Base-by-base conservation (phyloP, 2,888 invertebrate genomes). In the Teleogryllus oceanicus region DNA sequence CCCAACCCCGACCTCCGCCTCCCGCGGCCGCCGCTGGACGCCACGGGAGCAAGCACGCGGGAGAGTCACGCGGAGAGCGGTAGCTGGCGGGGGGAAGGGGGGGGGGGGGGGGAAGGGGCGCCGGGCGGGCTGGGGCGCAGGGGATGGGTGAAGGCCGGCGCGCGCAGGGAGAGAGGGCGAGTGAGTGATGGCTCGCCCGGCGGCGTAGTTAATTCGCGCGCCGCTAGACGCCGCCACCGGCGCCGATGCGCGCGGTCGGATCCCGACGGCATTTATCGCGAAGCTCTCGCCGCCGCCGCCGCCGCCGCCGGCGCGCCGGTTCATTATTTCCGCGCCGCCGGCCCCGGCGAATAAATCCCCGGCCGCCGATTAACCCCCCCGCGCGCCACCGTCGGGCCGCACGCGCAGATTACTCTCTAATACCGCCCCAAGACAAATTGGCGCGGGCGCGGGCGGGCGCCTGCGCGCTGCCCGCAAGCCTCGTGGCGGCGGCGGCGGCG, bases 171-270 rank as follows among this genome's bases (percentile, higher is more conserved):
- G 37, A 37, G 37, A 37, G 37, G 37, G 37, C 4, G 37, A 37
- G 37, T 62, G 62, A 62, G 62, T 62, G 62, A 62, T 62, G n/a
- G 62, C 62, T 62, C 62, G 62, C 62, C 62, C 62, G 62, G 62
- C 62, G 62, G 62, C n/a, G 62, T 62, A 62, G 62, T 62, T 62
- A 62, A 62, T 62, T 62, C 62, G 62, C 62, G 62, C 16, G 13
- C 62, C 62, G 62, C 62, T 62, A 62, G 62, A 62, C 62, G 62
- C 13, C n/a, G 62, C 62, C 62, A 62, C 62, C 62, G n/a, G 62
- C 62, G 62, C n/a, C 62, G 62, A 62, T 62, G 62, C 62, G n/a
- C 62, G 62, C 62, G 62, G 62, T 62, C 62, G 62, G 62, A 62
- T 62, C 62, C 62, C 62, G 62, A 62, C 62, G 62, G 62, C 62